These are phyloP conservation scores for Lontra canadensis DNA, from an alignment of 2,113 vertebrate species.

Conservation along the genomic window DNA sequence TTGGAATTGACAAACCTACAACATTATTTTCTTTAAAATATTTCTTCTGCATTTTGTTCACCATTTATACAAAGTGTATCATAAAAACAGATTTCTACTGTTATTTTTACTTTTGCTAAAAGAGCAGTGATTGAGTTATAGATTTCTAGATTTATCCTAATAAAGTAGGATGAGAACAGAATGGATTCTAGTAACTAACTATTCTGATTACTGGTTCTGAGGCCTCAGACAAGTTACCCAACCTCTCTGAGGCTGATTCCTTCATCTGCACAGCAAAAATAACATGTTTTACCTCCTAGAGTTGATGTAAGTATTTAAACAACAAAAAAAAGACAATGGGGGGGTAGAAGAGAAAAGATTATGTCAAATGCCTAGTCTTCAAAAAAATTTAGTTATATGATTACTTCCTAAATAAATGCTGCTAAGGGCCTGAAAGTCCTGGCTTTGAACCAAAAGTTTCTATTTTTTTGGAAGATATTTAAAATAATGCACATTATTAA, in stretches of 20 bases:
- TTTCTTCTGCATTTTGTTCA: constrained; percentile 38
- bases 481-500: constrained; percentile 40
- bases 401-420: not conserved
- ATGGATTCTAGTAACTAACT: not conserved
- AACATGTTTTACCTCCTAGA: not conserved
- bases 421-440: not conserved
- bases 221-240: not conserved
- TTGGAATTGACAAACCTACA: not conserved
- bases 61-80: not conserved
- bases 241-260: not conserved
- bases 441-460: constrained; percentile 34
- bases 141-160: constrained; percentile 8
- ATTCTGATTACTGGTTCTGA: not conserved
- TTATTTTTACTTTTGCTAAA: constrained; percentile 21
- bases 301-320: not conserved
- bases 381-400: not conserved
- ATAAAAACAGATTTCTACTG: not conserved
- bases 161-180: not conserved
- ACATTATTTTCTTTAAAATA: constrained; percentile 31
- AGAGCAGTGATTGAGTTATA: constrained; percentile 2
- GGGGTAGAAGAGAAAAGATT: not conserved
- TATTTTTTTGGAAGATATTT: constrained; percentile 26
- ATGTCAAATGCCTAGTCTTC: not conserved
- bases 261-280: constrained; percentile 10
- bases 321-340: not conserved